Evolutionary conservation across 2,113 vertebrate species (phyloP).

Genomic region (Phrynosoma platyrhinos): DNA sequence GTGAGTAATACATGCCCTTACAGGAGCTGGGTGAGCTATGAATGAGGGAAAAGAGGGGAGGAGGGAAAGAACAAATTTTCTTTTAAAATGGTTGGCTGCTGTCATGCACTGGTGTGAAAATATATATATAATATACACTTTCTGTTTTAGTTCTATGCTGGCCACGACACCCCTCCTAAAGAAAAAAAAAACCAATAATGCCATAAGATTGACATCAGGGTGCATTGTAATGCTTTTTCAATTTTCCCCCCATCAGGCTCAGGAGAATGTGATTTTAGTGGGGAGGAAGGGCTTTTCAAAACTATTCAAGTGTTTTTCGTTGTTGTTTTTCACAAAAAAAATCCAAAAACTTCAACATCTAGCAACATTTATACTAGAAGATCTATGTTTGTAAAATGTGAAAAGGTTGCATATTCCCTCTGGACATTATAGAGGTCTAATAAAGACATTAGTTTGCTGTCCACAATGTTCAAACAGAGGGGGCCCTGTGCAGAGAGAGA

Average conservation of each 20-base stretch:
- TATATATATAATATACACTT: slow-evolving; percentile 60
- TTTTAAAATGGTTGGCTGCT: slow-evolving; percentile 73
- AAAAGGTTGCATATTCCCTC: not conserved
- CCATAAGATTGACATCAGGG: slow-evolving; percentile 40
- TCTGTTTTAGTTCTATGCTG: slow-evolving; percentile 60
- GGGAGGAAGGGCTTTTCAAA: slow-evolving; percentile 36
- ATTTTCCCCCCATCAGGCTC: not conserved
- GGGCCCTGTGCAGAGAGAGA: too few species aligned
- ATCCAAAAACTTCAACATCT: slow-evolving; percentile 58
- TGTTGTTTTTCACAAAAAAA: not conserved
- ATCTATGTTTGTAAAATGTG: slow-evolving; percentile 11
- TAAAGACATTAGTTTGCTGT: not conserved
- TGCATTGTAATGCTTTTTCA: slow-evolving; percentile 18
- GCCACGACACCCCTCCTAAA: not conserved
- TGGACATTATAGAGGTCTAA: not conserved
- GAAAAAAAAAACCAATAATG: slow-evolving; percentile 39
- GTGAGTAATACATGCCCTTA: slow-evolving; percentile 87
- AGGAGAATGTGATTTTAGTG: slow-evolving; percentile 27
- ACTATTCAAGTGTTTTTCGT: not conserved
- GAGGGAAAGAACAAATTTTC: slow-evolving; percentile 71
- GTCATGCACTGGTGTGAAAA: slow-evolving; percentile 64
- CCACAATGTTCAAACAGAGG: not conserved
- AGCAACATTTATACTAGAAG: slow-evolving; percentile 14
- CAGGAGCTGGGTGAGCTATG: slow-evolving; percentile 79
- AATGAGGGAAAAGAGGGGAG: slow-evolving; percentile 66